Evolutionary conservation across 2,113 vertebrate species (phyloP).

Genomic region (Neoarius graeffei): DNA sequence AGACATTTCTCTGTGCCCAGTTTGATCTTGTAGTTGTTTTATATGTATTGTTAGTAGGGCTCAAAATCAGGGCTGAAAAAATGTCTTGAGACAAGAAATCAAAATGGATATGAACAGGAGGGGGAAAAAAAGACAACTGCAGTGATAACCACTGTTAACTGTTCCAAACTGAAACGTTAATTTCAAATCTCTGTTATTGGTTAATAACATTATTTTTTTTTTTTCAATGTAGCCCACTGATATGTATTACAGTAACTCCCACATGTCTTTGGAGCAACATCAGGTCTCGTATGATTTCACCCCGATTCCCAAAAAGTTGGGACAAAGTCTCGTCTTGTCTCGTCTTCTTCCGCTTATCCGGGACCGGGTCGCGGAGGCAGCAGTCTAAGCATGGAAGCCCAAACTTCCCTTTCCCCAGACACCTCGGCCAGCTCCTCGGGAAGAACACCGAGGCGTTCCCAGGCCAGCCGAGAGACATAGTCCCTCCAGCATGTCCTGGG

Average conservation of each 20-base stretch:
- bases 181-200: neutral
- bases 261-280: neutral
- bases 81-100: neutral
- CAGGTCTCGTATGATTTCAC: neutral
- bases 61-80: neutral
- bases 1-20: neutral
- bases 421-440: no score
- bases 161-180: neutral
- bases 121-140: neutral
- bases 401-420: no score
- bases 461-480: no score
- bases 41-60: neutral
- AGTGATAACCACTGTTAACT: neutral
- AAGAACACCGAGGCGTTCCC: no score
- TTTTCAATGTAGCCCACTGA: neutral
- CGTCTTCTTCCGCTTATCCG: no score
- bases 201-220: neutral
- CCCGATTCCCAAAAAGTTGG: no score
- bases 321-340: no score
- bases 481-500: no score
- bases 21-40: neutral
- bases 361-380: no score
- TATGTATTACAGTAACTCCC: neutral
- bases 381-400: no score
- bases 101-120: neutral